A percentile compares a stretch with the other conserved stretches of the same genome.
phyloP scores from a whole-genome alignment of 1,140 invertebrate genomes.

The Anastrepha ludens region DNA sequence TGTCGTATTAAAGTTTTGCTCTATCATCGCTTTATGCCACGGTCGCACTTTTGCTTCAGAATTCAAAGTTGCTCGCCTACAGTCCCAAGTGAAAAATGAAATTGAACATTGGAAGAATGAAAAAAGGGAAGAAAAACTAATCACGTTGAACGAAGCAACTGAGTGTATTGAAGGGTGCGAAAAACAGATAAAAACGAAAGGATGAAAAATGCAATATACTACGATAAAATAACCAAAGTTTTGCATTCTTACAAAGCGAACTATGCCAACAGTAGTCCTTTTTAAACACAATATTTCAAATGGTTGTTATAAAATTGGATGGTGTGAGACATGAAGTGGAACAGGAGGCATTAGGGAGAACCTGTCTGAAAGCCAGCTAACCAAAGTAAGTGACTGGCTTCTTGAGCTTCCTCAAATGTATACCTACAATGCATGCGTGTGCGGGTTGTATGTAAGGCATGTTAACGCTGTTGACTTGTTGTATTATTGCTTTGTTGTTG shows the following conservation, averaged over 20 bases:
- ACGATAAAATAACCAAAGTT: not conserved
- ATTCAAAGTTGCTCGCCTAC: not conserved
- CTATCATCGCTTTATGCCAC: not conserved
- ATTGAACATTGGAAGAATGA: not conserved
- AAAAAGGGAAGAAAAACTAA: not conserved
- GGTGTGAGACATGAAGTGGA: not conserved
- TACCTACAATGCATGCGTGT: too few species aligned
- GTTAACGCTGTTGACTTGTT: too few species aligned
- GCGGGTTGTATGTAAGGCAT: too few species aligned
- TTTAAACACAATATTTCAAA: not conserved
- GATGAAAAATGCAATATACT: not conserved
- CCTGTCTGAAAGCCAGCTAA: not conserved
- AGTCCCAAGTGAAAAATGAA: slow-evolving; percentile 13
- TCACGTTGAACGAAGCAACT: not conserved
- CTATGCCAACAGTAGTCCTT: slow-evolving; percentile 8
- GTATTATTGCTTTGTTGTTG: too few species aligned
- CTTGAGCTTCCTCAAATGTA: too few species aligned
- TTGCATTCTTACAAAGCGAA: not conserved
- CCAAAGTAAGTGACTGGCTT: not conserved
- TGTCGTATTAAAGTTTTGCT: not conserved
- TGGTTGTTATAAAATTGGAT: not conserved
- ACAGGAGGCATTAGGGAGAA: not conserved
- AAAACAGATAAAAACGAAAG: not conserved
- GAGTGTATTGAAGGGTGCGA: not conserved
- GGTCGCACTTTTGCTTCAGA: not conserved